Conservation (phyloP, 1,140 invertebrate genomes). For the Drosophila lini region DNA sequence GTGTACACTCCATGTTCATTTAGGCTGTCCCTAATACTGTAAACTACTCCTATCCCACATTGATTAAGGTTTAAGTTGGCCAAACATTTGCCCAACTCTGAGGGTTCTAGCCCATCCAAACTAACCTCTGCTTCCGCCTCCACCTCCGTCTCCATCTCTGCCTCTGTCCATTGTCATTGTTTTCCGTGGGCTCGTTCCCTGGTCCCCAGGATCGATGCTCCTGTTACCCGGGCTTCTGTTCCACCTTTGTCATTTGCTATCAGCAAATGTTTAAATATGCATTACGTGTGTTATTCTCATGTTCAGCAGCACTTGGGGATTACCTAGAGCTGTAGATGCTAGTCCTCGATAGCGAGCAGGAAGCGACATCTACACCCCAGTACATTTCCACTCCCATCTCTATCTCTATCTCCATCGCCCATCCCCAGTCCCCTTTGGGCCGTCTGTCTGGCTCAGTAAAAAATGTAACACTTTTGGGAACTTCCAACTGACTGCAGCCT, state of each 20-base stretch:
- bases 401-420: background rate
- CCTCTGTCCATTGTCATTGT: conserved; percentile 47
- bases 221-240: conserved; percentile 7
- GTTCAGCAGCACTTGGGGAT: conserved; percentile 81
- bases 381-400: background rate
- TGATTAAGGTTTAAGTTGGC: conserved; percentile 82
- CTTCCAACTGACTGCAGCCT: conserved; percentile 45
- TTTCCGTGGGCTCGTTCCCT: conserved; percentile 40
- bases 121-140: conserved; percentile 4
- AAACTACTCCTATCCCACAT: too few species aligned
- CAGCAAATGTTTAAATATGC: conserved; percentile 83
- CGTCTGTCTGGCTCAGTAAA: conserved; percentile 44
- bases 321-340: conserved; percentile 53
- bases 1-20: too few species aligned
- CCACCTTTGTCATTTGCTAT: conserved; percentile 81
- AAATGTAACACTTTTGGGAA: conserved; percentile 60
- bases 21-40: too few species aligned
- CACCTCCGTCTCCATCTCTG: background rate
- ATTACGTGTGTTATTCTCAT: conserved; percentile 82
- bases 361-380: conserved; percentile 17
- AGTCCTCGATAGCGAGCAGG: conserved; percentile 36
- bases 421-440: background rate
- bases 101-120: conserved; percentile 7
- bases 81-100: conserved; percentile 72
- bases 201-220: conserved; percentile 4